Evolutionary conservation across 2,888 invertebrate genomes (phyloP).

Genomic region (Leptothorax acervorum): DNA sequence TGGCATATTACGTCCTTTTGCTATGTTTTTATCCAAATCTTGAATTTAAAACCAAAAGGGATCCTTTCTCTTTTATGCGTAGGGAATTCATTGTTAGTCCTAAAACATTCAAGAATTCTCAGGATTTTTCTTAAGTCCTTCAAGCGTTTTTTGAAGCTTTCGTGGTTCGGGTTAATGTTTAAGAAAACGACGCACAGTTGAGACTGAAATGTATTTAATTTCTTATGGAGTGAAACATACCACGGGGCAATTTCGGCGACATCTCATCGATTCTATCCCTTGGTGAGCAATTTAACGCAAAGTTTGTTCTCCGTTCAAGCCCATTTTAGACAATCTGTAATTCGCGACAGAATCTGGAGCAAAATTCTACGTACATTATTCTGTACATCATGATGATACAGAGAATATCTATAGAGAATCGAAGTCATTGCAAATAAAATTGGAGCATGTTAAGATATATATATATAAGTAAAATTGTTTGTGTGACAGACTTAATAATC

Average conservation of each 20-base stretch:
- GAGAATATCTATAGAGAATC: not conserved
- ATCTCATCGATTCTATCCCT: slow-evolving; percentile 27
- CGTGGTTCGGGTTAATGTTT: not conserved
- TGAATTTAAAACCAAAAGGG: not conserved
- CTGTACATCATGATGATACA: not conserved
- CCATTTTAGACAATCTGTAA: slow-evolving; percentile 38
- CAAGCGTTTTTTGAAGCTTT: not conserved
- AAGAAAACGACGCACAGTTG: slow-evolving; percentile 17
- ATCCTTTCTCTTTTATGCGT: not conserved
- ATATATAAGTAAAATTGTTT: not conserved
- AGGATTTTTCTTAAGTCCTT: not conserved
- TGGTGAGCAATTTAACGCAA: slow-evolving; percentile 30
- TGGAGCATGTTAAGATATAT: not conserved
- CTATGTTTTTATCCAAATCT: slow-evolving; percentile 6
- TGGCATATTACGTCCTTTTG: not conserved
- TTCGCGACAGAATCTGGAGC: slow-evolving; percentile 16
- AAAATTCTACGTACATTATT: slow-evolving; percentile 12
- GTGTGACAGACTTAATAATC: not conserved
- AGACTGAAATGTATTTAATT: slow-evolving; percentile 38
- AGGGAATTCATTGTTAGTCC: not conserved
- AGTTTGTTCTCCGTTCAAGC: slow-evolving; percentile 26
- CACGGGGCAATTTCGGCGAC: slow-evolving; percentile 26
- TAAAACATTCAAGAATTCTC: not conserved
- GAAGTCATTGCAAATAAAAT: not conserved
- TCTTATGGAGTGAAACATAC: slow-evolving; percentile 28